Evolutionary conservation across 2,797 vertebrate genomes (phyloP).

Genomic region (Eulemur mongoz): DNA sequence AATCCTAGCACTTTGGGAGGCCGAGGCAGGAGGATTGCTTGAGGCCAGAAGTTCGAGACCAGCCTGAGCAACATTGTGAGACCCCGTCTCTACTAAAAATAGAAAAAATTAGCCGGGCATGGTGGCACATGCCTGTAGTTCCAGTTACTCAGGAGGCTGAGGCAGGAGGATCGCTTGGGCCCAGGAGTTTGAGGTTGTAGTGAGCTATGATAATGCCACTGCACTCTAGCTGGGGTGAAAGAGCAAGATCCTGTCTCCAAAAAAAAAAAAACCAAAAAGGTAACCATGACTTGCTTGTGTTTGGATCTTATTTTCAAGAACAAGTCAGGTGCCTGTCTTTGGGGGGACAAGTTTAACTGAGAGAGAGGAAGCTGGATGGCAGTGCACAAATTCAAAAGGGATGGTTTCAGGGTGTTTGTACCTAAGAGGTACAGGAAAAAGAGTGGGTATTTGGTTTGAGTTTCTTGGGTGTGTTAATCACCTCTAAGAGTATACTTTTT

Average conservation of each 20-base stretch:
- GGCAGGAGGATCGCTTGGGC: neutral
- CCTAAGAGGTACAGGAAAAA: neutral
- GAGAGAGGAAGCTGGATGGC: neutral
- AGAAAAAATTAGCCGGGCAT: neutral
- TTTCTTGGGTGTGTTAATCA: conserved; percentile 16
- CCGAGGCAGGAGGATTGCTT: neutral
- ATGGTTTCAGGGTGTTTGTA: neutral
- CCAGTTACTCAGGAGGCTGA: neutral
- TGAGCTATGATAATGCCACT: neutral
- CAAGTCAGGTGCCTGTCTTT: conserved; percentile 27
- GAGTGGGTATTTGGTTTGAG: neutral
- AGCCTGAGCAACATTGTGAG: neutral
- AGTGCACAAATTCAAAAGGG: neutral
- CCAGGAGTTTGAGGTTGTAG: neutral
- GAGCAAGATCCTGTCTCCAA: neutral
- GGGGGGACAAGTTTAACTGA: neutral
- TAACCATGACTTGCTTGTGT: neutral
- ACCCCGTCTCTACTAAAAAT: neutral
- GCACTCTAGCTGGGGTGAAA: neutral
- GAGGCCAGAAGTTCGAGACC: neutral
- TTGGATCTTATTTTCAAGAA: neutral
- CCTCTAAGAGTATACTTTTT: neutral
- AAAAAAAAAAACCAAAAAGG: neutral
- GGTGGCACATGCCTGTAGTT: no score
- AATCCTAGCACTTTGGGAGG: neutral